Conservation (phyloP, 2,797 vertebrate genomes). For the Xiphophorus birchmanni region DNA sequence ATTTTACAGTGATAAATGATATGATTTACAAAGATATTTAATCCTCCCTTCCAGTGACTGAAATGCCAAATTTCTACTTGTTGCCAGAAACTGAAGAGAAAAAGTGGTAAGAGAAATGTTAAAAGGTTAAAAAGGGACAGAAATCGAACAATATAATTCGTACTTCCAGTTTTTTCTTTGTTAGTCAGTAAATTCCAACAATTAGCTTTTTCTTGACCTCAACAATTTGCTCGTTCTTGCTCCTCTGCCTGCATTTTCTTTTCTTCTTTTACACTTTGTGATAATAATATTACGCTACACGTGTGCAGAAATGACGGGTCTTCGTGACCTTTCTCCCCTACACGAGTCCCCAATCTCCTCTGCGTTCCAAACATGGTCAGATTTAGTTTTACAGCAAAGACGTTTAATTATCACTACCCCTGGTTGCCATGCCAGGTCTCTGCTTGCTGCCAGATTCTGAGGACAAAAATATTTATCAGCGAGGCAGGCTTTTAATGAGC, state of each 20-base stretch:
- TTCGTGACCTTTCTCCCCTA: conserved; percentile 33
- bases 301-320: conserved; percentile 23
- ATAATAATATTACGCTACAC: background rate
- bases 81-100: background rate
- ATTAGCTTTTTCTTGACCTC: background rate
- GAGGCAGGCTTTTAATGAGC: conserved; percentile 13
- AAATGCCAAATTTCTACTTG: background rate
- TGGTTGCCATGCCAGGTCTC: conserved; percentile 33
- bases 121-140: background rate
- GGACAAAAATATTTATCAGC: conserved; percentile 38
- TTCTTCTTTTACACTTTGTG: background rate
- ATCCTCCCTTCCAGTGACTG: background rate
- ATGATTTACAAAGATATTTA: background rate
- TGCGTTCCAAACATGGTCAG: conserved; percentile 33
- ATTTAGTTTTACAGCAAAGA: conserved; percentile 45
- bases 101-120: background rate
- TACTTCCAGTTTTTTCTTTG: background rate
- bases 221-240: background rate
- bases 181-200: background rate
- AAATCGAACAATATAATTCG: background rate
- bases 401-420: conserved; percentile 54
- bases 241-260: background rate
- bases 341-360: conserved; percentile 34
- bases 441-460: conserved; percentile 19
- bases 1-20: background rate